phyloP scores from a whole-genome alignment of 2,888 invertebrate genomes.

The Entomobrya multifasciata region DNA sequence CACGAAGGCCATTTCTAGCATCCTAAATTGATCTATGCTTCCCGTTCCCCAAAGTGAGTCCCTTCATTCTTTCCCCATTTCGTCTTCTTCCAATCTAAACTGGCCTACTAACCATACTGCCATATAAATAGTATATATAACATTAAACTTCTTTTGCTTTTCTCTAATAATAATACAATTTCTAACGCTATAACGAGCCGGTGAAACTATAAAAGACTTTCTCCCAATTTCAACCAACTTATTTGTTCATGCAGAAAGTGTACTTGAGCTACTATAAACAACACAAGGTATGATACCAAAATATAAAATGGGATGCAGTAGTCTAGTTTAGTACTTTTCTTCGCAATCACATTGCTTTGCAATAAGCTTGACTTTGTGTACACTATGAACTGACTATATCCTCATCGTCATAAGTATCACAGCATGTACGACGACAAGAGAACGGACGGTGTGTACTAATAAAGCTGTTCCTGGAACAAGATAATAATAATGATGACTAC shows the following conservation, averaged over 20 bases:
- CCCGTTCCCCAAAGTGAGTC: constrained; percentile 55
- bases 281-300: not conserved
- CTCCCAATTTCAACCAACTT: not conserved
- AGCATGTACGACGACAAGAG: not conserved
- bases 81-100: not conserved
- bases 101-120: not conserved
- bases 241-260: constrained; percentile 35
- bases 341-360: not conserved
- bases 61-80: constrained; percentile 32
- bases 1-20: constrained; percentile 47
- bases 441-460: constrained; percentile 37
- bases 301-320: constrained; percentile 10
- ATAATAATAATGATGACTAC: constrained; percentile 38
- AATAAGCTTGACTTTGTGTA: no score
- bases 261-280: not conserved
- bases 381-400: not conserved
- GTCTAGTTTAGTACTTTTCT: not conserved
- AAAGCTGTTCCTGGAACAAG: constrained; percentile 43
- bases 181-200: not conserved
- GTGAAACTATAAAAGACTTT: not conserved
- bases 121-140: not conserved
- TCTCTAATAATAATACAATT: constrained; percentile 7
- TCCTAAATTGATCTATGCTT: constrained; percentile 70
- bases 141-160: no score
- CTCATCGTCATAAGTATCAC: not conserved